Percentiles rank a stretch among this genome's conserved stretches.
Conservation (phyloP, 2,888 invertebrate genomes). For the Rotaria sp. region DNA sequence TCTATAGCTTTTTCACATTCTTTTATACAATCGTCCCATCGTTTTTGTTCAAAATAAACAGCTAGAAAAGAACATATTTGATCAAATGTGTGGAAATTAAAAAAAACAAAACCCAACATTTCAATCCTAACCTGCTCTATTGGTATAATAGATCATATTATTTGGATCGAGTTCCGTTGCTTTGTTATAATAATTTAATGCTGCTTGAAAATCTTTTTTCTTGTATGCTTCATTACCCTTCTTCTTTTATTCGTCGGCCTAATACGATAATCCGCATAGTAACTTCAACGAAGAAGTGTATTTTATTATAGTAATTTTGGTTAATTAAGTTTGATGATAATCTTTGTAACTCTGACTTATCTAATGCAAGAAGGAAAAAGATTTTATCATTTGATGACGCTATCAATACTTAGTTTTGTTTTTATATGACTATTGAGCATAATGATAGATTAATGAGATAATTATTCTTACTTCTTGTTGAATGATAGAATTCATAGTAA, state of each 20-base stretch:
- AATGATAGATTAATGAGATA: too few species aligned
- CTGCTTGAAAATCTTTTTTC: constrained; percentile 59
- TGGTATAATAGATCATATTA: constrained; percentile 85
- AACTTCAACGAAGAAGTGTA: too few species aligned
- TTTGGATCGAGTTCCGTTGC: constrained; percentile 80
- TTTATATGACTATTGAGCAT: too few species aligned
- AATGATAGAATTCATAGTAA: too few species aligned
- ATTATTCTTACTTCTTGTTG: too few species aligned
- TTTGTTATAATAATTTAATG: constrained; percentile 70
- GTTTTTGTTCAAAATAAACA: constrained; percentile 87
- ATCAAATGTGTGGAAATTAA: not conserved
- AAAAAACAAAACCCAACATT: not conserved
- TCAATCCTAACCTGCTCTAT: constrained; percentile 67
- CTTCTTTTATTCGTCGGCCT: constrained; percentile 75
- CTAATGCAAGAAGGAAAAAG: too few species aligned
- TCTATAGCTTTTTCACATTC: constrained; percentile 87
- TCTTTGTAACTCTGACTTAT: too few species aligned
- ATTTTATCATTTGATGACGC: too few species aligned
- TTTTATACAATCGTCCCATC: constrained; percentile 76
- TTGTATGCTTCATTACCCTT: constrained; percentile 91
- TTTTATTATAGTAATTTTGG: too few species aligned
- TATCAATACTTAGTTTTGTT: too few species aligned
- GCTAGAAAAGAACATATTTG: constrained; percentile 60
- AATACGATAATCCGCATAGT: too few species aligned
- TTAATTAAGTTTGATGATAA: too few species aligned